Evolutionary conservation across 2,888 invertebrate species (phyloP).

Genomic region (Tipula unca): DNA sequence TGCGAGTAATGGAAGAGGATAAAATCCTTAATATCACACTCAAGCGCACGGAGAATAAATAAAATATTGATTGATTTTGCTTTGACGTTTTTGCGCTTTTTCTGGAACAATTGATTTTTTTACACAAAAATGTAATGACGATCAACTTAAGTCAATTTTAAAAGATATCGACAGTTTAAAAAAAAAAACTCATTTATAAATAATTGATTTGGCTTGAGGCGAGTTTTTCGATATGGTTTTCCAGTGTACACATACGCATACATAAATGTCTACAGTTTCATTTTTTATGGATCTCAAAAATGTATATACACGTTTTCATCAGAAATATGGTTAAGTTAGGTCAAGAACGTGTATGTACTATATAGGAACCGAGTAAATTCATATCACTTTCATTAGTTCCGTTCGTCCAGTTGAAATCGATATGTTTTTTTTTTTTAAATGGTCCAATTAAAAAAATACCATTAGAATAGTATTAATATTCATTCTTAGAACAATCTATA

Average conservation of each 20-base stretch:
- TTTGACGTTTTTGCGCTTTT: not conserved
- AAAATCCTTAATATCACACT: not conserved
- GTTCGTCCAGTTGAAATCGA: too few relatives aligned
- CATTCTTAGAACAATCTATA: not conserved
- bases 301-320: not conserved
- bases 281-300: not conserved
- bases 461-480: not conserved
- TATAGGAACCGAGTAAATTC: too few relatives aligned
- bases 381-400: not conserved
- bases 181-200: constrained; percentile 8
- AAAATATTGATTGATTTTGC: not conserved
- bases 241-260: not conserved
- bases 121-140: not conserved
- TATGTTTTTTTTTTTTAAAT: too few relatives aligned
- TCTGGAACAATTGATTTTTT: not conserved
- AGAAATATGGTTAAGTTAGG: not conserved
- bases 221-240: not conserved
- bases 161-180: not conserved
- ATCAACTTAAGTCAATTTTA: not conserved
- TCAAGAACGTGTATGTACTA: not conserved
- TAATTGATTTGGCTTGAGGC: not conserved
- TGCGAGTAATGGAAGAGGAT: not conserved
- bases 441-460: not conserved
- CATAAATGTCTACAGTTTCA: not conserved
- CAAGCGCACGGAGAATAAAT: not conserved